Base-by-base conservation (phyloP, 2,888 invertebrate species). In the Tiliacea aurago region DNA sequence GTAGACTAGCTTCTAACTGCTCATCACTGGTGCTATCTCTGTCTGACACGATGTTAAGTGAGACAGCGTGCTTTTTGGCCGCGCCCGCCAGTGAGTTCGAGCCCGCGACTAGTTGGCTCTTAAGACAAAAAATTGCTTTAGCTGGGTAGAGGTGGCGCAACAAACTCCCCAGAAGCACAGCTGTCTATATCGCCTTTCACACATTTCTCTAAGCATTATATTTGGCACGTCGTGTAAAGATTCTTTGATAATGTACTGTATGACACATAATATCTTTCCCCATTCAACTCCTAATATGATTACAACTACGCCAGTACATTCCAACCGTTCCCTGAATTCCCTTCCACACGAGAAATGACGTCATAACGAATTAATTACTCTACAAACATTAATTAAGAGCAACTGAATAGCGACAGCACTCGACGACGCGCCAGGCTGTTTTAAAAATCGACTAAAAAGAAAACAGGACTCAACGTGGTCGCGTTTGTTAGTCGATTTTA, bases 281-380 rank as follows among this genome's bases (percentile, higher is more conserved):
- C 41, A 53, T 68, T 62, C 41, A 70, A 62, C 11, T 49, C 33
- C 23, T 51, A 66, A 66, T 59, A 49, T 33, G 37, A 71, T 56
- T 18, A 56, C 56, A 28, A 45, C 23, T n/a, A 23, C 28, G 7
- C 28, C 51, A 51, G 41, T 13, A 23, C 59, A 65, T 11, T 33
- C 4, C 58, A 53, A 43, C 56, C n/a, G 51, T n/a, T 59, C 63
- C 62, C 67, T 45, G 62, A 67, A 61, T 45, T 61, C 9, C 43
- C 47, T 13, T 7, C 58, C 63, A 53, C 64, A 13, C 45, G 53
- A 65, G 56, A 20, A 51, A 37, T 83, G 75, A 83, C 81, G 87
- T 81, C 86, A 80, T 53, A 79, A 73, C 76, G 72, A 75, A 79
- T 87, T 81, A 86, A 86, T 86, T 83, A 83, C 75, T 75, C 45